Evolutionary conservation across 1,140 invertebrate species (phyloP).

Genomic region (Lethocerus indicus): DNA sequence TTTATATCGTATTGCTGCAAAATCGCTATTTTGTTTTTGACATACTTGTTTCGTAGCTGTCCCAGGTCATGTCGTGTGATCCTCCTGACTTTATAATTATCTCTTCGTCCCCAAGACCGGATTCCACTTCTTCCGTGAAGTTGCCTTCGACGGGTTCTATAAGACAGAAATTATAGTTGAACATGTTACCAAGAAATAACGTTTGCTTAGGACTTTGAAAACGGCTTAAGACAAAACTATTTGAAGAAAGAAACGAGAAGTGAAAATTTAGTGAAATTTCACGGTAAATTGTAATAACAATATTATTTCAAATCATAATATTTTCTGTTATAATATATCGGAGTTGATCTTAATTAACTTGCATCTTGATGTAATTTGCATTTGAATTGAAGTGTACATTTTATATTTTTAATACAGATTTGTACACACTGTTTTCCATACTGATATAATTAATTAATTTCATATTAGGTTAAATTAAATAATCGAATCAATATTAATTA

Average conservation of each 20-base stretch:
- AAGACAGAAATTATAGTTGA: constrained; percentile 21
- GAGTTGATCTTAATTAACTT: too few relatives aligned
- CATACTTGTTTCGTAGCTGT: constrained; percentile 38
- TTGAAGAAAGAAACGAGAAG: not conserved
- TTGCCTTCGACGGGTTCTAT: constrained; percentile 34
- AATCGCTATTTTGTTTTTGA: too few relatives aligned
- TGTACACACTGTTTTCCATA: too few relatives aligned
- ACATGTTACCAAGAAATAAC: too few relatives aligned
- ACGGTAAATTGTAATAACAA: too few relatives aligned
- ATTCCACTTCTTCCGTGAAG: constrained; percentile 37
- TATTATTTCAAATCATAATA: too few relatives aligned
- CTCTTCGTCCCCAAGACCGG: constrained; percentile 31
- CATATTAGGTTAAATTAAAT: not conserved
- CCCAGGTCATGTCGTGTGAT: constrained; percentile 32
- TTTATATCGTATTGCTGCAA: too few relatives aligned
- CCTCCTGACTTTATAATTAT: constrained; percentile 30
- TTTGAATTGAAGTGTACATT: too few relatives aligned
- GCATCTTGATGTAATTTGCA: too few relatives aligned
- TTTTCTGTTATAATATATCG: too few relatives aligned
- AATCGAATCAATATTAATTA: constrained; percentile 15
- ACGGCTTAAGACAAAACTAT: not conserved
- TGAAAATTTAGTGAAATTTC: too few relatives aligned
- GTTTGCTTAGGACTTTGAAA: not conserved
- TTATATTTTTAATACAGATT: too few relatives aligned
- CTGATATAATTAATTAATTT: constrained; percentile 2